These are phyloP conservation scores for Byasa hedistus DNA, from an alignment of 2,888 invertebrate species.

Conservation along the genomic window DNA sequence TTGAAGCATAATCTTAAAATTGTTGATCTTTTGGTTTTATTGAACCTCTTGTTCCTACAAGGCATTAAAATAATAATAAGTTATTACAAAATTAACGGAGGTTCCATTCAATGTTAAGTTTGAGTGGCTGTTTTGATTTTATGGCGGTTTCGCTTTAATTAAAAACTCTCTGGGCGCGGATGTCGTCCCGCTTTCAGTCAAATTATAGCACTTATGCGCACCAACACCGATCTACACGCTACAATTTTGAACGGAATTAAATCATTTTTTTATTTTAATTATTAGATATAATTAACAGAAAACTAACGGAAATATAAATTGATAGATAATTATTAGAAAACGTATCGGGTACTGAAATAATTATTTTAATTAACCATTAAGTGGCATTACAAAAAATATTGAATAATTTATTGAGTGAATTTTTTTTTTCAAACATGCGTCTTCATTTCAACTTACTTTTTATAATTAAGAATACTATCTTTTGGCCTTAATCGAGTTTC, in stretches of 20 bases:
- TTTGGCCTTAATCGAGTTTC: no score
- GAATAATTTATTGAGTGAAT: no score
- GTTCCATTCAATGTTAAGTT: conserved; percentile 40
- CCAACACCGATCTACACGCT: conserved; percentile 16
- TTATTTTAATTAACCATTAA: background rate
- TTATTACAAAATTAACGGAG: conserved; percentile 28
- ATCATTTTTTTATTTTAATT: conserved; percentile 11
- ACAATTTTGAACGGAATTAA: conserved; percentile 3
- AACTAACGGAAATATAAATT: no score
- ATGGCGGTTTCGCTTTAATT: conserved; percentile 51
- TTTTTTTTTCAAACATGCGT: no score
- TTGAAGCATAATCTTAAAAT: background rate
- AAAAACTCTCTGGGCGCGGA: conserved; percentile 47
- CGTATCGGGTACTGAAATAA: background rate
- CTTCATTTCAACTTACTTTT: no score
- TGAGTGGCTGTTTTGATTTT: conserved; percentile 52
- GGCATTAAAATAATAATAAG: conserved; percentile 22
- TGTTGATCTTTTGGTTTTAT: conserved; percentile 2
- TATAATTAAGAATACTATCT: no score
- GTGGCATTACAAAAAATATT: no score
- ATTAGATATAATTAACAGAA: no score
- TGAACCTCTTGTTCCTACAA: conserved; percentile 9
- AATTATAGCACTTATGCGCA: conserved; percentile 38
- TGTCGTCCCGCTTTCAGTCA: conserved; percentile 36
- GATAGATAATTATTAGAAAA: no score